Conservation (phyloP, 2,113 vertebrate genomes). For the Rhynchomys soricoides region DNA sequence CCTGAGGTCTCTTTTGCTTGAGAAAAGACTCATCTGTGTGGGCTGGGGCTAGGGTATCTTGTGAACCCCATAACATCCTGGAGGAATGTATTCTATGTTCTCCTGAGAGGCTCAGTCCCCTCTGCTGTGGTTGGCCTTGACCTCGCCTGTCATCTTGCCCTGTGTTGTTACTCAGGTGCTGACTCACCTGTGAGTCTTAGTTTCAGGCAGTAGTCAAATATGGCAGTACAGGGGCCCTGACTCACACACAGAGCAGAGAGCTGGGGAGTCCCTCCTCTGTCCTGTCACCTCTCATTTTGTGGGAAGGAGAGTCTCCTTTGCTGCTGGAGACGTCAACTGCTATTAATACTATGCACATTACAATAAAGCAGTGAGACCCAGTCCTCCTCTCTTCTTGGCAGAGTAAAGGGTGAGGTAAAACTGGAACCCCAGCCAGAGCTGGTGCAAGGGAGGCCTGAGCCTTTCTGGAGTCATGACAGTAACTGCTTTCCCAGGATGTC, state of each 20-base stretch:
- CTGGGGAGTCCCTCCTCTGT: slow-evolving; percentile 32
- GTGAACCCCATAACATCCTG: not conserved
- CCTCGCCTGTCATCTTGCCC: not conserved
- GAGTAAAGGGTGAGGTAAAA: not conserved
- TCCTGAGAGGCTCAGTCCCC: not conserved
- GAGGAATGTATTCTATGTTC: not conserved
- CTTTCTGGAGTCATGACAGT: not conserved
- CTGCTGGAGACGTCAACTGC: not conserved
- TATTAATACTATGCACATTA: not conserved
- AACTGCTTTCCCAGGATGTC: not conserved
- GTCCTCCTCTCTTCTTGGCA: not conserved
- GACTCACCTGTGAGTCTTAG: slow-evolving; percentile 77
- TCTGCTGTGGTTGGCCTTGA: not conserved
- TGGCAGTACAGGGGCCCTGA: slow-evolving; percentile 27
- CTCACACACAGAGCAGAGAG: slow-evolving; percentile 43
- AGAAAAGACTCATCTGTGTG: not conserved
- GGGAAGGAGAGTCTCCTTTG: not conserved
- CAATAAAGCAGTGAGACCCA: not conserved
- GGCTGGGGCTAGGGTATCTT: not conserved
- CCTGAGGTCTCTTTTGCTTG: not conserved
- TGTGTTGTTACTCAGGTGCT: slow-evolving; percentile 31
- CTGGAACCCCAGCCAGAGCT: not conserved
- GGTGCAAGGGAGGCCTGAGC: not conserved
- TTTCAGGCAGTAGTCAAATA: slow-evolving; percentile 63
- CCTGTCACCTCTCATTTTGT: not conserved